These are phyloP conservation scores for Lates calcarifer DNA, from an alignment of 2,113 vertebrate genomes.

Conservation along the genomic window DNA sequence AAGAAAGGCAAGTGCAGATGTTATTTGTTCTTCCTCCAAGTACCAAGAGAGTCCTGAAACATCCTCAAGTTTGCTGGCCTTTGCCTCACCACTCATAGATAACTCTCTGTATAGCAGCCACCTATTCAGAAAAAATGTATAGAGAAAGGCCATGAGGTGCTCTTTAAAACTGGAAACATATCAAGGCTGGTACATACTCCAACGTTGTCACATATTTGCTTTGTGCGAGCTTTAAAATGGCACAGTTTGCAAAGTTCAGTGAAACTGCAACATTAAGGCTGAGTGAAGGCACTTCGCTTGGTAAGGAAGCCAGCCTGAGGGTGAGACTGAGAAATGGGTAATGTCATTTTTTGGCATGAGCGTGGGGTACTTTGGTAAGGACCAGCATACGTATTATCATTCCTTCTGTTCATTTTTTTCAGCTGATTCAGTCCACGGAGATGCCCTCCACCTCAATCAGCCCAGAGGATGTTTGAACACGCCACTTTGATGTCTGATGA, in stretches of 20 bases:
- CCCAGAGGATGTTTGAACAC: conserved; percentile 40
- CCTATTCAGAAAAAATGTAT: not conserved
- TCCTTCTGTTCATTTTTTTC: conserved; percentile 9
- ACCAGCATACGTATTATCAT: conserved; percentile 27
- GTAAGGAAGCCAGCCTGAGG: not conserved
- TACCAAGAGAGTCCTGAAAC: conserved; percentile 2
- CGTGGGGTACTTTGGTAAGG: not conserved
- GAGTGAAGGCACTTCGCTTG: conserved; percentile 25
- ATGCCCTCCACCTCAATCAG: conserved; percentile 35
- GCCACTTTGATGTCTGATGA: conserved; percentile 66
- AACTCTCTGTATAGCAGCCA: not conserved
- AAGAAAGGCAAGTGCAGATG: conserved; percentile 5
- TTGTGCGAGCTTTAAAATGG: not conserved
- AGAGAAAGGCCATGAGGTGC: not conserved
- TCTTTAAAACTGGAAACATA: not conserved
- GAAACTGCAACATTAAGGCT: conserved; percentile 7
- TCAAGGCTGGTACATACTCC: conserved; percentile 3
- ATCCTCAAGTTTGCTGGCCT: not conserved
- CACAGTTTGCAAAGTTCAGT: conserved; percentile 10
- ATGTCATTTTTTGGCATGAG: conserved; percentile 25
- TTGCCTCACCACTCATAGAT: not conserved
- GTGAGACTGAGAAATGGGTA: not conserved
- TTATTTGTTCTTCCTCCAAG: not conserved
- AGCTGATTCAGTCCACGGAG: conserved; percentile 16
- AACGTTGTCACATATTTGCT: not conserved